Evolutionary conservation across 2,888 invertebrate species (phyloP), one percentile per base, ranked within the genome.

Genomic region (Patella caerulea): DNA sequence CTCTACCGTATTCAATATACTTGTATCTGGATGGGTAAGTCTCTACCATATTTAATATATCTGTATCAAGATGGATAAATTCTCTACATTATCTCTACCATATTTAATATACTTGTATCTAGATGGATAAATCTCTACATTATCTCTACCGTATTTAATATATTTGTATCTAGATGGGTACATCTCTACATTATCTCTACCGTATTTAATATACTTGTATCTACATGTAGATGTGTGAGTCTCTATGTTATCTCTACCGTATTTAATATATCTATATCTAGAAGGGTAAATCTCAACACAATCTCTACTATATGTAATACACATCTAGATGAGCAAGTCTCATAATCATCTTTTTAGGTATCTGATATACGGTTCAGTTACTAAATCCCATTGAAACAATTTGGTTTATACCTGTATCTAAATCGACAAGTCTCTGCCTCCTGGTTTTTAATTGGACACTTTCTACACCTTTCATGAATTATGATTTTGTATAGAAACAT

Each of bases 221-320:
- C 73, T 83, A 59, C n/a, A n/a, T n/a, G n/a, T n/a, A n/a, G 88
- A 88, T 76, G 86, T 85, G 89, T 89, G 80, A 81, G 79, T 79
- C n/a, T 19, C 34, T 34, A 34, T 4, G 4, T 34, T 2, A 34
- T 34, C 34, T 34, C 2, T 34, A 34, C 34, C 34, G 4, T 34
- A 29, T 29, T 1, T 29, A 29, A 29, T 29, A 29, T 29, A 29
- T 3, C 3, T 29, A 3, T 29, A 34, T 4, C 34, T 34, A 3
- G 2, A 34, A 4, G 34, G 2, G 29, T 29, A 29, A 34, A 4
- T 34, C 34, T 34, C 34, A 4, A 34, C 34, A 34, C 4, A 2
- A 34, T 34, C 34, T 34, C 2, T 3, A 34, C 34, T 4, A 34
- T 34, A 4, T 34, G 2, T 34, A 34, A 34, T 34, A 34, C 4